These are phyloP conservation scores for Catagonus wagneri DNA, from an alignment of 2,113 vertebrate species.

Conservation along the genomic window DNA sequence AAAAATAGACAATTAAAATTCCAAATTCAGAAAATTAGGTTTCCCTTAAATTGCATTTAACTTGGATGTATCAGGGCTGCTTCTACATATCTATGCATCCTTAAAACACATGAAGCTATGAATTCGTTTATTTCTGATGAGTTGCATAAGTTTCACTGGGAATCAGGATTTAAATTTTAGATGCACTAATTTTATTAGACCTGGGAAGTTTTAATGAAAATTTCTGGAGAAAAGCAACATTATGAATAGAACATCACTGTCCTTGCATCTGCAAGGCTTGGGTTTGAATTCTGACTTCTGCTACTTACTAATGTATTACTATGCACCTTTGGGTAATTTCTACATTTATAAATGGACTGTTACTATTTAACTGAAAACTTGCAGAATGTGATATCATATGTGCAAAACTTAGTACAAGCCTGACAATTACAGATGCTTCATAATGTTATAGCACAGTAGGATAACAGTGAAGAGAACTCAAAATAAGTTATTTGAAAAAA, in stretches of 20 bases:
- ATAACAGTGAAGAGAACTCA: neutral
- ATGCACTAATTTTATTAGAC: neutral
- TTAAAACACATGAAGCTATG: neutral
- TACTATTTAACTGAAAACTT: neutral
- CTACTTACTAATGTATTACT: neutral
- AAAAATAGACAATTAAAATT: neutral
- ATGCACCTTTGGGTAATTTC: neutral
- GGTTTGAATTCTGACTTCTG: neutral
- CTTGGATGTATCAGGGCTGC: neutral
- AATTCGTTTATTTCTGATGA: constrained; percentile 14
- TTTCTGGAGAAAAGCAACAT: neutral
- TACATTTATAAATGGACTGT: neutral
- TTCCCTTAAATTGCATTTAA: neutral
- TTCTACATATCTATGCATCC: neutral
- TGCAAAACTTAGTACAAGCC: neutral
- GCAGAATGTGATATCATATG: neutral
- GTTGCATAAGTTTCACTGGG: neutral
- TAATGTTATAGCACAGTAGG: neutral
- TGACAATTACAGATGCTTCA: neutral
- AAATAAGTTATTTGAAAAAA: constrained; percentile 27
- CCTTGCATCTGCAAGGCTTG: neutral
- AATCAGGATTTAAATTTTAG: constrained; percentile 5
- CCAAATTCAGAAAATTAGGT: neutral
- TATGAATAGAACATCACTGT: neutral
- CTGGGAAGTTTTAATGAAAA: neutral